Evolutionary conservation across 1,140 invertebrate species (phyloP).

Genomic region (Hyposmocoma kahamanoa): DNA sequence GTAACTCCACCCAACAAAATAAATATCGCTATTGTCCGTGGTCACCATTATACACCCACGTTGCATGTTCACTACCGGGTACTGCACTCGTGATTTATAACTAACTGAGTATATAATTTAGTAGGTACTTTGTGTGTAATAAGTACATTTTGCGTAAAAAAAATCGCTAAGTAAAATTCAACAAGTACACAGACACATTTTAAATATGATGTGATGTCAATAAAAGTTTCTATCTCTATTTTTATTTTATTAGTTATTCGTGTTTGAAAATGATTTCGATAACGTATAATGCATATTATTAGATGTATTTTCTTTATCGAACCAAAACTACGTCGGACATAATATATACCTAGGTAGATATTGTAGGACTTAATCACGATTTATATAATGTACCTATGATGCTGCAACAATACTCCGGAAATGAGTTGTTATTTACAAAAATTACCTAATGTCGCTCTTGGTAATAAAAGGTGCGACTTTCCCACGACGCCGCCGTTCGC

Average conservation of each 20-base stretch:
- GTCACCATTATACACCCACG: not conserved
- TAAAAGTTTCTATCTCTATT: too few relatives aligned
- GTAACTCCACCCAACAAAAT: not conserved
- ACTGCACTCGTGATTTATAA: not conserved
- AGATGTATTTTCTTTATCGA: not conserved
- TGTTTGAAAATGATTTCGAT: too few relatives aligned
- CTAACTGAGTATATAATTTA: not conserved
- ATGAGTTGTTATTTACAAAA: not conserved
- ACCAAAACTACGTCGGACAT: not conserved
- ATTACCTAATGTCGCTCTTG: not conserved
- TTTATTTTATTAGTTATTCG: too few relatives aligned
- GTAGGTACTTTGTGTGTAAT: not conserved
- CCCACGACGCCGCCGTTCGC: conserved; percentile 42
- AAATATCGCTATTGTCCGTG: not conserved
- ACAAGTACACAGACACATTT: not conserved
- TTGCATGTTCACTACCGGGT: too few relatives aligned
- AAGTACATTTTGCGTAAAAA: not conserved
- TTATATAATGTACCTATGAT: not conserved
- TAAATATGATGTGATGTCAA: not conserved
- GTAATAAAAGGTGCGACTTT: too few relatives aligned
- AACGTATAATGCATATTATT: not conserved
- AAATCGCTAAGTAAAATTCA: not conserved
- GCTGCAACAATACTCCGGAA: not conserved
- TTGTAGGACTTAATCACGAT: not conserved
- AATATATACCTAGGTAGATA: not conserved